phyloP scores from a whole-genome alignment of 2,888 invertebrate species.

The Apantesis nais region DNA sequence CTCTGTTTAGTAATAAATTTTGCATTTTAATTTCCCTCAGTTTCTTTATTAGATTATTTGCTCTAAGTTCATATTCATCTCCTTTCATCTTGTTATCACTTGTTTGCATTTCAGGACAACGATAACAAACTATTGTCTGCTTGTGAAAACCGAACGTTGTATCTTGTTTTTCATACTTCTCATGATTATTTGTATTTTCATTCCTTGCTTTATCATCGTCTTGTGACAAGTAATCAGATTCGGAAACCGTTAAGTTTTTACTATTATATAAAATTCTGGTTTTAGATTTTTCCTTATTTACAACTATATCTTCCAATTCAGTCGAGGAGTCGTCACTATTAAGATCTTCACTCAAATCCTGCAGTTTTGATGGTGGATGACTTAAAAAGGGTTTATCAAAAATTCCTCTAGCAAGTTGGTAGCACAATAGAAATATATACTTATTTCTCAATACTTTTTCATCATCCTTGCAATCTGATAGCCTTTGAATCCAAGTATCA shows the following conservation, averaged over 20 bases:
- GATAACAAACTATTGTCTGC: constrained; percentile 49
- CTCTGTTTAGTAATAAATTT: constrained; percentile 65
- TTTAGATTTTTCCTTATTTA: constrained; percentile 57
- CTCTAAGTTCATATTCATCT: constrained; percentile 62
- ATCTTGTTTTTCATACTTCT: constrained; percentile 23
- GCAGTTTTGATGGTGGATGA: constrained; percentile 58
- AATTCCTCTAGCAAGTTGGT: constrained; percentile 70
- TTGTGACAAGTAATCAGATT: constrained; percentile 55
- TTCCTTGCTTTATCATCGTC: constrained; percentile 36
- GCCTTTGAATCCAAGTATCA: constrained; percentile 73
- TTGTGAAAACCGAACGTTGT: constrained; percentile 24
- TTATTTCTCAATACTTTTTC: constrained; percentile 73
- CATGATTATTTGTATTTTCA: constrained; percentile 41
- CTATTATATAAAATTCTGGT: constrained; percentile 57
- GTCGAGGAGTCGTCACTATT: constrained; percentile 61
- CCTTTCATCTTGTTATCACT: constrained; percentile 27
- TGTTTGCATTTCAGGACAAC: constrained; percentile 47
- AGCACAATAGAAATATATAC: constrained; percentile 71
- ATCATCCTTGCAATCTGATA: constrained; percentile 59
- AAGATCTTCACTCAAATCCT: constrained; percentile 55
- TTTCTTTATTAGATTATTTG: constrained; percentile 69
- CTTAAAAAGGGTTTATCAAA: constrained; percentile 68
- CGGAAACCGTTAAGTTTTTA: constrained; percentile 47
- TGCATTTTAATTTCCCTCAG: constrained; percentile 75
- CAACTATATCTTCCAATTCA: constrained; percentile 63